These are phyloP conservation scores for Drosophila birchii DNA, from an alignment of 2,888 invertebrate species.

Conservation along the genomic window DNA sequence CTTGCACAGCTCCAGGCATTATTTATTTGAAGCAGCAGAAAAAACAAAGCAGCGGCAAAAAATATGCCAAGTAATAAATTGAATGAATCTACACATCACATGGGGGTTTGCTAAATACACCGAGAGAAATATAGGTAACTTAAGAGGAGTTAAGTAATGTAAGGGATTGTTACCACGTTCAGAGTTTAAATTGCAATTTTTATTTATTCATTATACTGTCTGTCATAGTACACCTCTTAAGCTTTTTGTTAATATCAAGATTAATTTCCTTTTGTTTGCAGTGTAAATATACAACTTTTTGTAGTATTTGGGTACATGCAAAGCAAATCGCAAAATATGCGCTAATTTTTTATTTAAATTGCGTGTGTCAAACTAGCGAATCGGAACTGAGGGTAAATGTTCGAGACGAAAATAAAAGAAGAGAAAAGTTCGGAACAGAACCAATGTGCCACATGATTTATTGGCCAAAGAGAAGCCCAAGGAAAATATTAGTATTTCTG, in stretches of 20 bases:
- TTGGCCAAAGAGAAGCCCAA: slow-evolving; percentile 53
- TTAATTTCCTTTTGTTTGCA: background rate
- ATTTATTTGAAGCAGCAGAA: slow-evolving; percentile 63
- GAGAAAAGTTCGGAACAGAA: slow-evolving; percentile 30
- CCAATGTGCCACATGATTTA: slow-evolving; percentile 68
- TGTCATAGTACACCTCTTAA: background rate
- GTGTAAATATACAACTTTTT: slow-evolving; percentile 14
- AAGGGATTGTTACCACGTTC: background rate
- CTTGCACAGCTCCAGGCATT: slow-evolving; percentile 66
- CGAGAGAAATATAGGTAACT: background rate
- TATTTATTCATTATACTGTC: background rate
- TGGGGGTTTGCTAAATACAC: slow-evolving; percentile 8
- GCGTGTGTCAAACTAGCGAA: slow-evolving; percentile 56
- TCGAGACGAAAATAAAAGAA: slow-evolving; percentile 1
- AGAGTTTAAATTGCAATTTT: background rate
- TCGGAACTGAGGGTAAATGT: slow-evolving; percentile 25
- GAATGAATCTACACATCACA: slow-evolving; percentile 46
- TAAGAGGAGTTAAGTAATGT: background rate
- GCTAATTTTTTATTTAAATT: slow-evolving; percentile 61
- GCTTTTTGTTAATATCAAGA: background rate
- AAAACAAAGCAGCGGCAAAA: slow-evolving; percentile 63
- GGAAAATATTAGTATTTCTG: slow-evolving; percentile 36
- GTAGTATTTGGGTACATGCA: slow-evolving; percentile 32
- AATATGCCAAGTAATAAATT: slow-evolving; percentile 69
- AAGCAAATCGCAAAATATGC: slow-evolving; percentile 40